Evolutionary conservation across 2,113 vertebrate genomes (phyloP).

Genomic region (Murina feae): DNA sequence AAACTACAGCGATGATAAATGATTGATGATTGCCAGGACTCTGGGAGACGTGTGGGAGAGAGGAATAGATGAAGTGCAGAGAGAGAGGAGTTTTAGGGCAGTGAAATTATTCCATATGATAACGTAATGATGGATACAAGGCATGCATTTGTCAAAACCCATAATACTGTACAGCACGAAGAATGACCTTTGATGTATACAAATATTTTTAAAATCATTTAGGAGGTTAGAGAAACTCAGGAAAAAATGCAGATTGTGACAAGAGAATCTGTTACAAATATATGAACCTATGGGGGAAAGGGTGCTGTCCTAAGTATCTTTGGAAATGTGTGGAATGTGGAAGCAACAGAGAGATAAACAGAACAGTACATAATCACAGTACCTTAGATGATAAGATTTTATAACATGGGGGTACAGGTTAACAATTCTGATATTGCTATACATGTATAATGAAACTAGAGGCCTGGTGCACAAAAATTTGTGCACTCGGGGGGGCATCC

Average conservation of each 20-base stretch:
- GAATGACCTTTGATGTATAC: not conserved
- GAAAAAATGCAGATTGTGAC: not conserved
- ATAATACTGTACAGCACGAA: not conserved
- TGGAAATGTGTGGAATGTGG: not conserved
- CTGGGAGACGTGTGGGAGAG: not conserved
- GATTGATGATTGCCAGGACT: not conserved
- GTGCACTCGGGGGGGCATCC: too few species aligned
- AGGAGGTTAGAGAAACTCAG: not conserved
- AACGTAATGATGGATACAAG: not conserved
- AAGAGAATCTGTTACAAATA: conserved; percentile 16
- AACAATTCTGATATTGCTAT: not conserved
- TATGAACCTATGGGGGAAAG: not conserved
- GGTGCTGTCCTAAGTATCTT: not conserved
- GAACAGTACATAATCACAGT: not conserved
- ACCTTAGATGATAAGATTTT: not conserved
- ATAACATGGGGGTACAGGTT: not conserved
- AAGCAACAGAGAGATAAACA: not conserved
- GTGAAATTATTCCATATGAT: conserved; percentile 3
- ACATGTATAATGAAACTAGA: not conserved
- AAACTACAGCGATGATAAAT: not conserved
- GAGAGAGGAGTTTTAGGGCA: not conserved
- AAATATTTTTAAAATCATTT: conserved; percentile 8
- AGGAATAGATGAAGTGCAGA: not conserved
- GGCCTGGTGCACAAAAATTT: too few species aligned
- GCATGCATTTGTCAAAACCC: not conserved